Base-by-base conservation (phyloP, 1,140 invertebrate genomes). In the Lethocerus indicus region DNA sequence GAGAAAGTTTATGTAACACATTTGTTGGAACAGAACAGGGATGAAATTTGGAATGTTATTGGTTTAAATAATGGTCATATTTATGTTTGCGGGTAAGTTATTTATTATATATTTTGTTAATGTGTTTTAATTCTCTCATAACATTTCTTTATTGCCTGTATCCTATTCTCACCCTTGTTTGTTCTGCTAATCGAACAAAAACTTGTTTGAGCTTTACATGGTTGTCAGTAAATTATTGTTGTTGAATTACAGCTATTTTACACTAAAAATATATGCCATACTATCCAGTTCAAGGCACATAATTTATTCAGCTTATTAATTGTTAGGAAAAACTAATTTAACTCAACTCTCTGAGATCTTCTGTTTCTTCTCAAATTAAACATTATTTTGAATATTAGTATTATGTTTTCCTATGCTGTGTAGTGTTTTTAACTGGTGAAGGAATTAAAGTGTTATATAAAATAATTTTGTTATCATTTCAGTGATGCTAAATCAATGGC, bases 401-500 rank as follows among this genome's bases (percentile, higher is more conserved):
- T 37, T 37, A 16, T 16, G n/a, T 37, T 12, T 12, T 37, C 12
- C 35, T 37, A 16, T 2, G n/a, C 7, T 37, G 20, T 37, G n/a
- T 37, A 37, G 3, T 37, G 35, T 9, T 3, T n/a, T n/a, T n/a
- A n/a, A n/a, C n/a, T n/a, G n/a, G n/a, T n/a, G n/a, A n/a, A n/a
- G n/a, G n/a, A n/a, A n/a, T n/a, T n/a, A n/a, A n/a, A n/a, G n/a
- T n/a, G n/a, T n/a, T n/a, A n/a, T n/a, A n/a, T n/a, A n/a, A n/a
- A 41, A n/a, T 20, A 41, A 41, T 7, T 12, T 54, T 55, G 24
- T 55, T 53, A 42, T 60, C 56, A 60, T 67, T 68, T 23, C 60
- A 92, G 93, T 54, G 95, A 99, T 75, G 95, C 95, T 1, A 82
- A 89, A 60, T 92, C 89, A 56, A 99, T 99, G 95, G 95, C 95